A percentile compares a stretch with the other conserved stretches of the same genome.
Evolutionary conservation across 2,113 vertebrate species (phyloP).

Genomic region (Loxodonta africana): DNA sequence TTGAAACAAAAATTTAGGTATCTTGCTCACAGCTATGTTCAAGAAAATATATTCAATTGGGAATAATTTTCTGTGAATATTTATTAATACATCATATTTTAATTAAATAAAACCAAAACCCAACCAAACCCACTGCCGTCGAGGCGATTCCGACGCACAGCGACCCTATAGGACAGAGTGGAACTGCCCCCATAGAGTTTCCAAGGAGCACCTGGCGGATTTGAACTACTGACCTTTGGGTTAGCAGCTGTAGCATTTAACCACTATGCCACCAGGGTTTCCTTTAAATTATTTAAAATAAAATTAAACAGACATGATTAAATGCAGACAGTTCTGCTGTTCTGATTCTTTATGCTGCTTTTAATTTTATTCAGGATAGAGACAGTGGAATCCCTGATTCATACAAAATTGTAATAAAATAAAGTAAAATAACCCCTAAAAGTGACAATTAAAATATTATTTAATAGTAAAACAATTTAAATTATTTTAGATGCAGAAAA

Average conservation of each 20-base stretch:
- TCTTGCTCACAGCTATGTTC: neutral
- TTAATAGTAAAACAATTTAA: neutral
- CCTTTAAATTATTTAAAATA: too few species aligned
- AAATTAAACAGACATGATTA: neutral
- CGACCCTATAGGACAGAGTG: too few species aligned
- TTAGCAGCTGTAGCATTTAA: too few species aligned
- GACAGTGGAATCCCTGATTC: slow-evolving; percentile 25
- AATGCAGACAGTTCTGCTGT: neutral
- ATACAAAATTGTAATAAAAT: neutral
- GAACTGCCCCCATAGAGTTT: too few species aligned
- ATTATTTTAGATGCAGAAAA: neutral
- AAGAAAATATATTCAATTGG: neutral
- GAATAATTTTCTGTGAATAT: neutral
- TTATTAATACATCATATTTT: neutral
- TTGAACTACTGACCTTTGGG: too few species aligned
- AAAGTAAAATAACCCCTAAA: neutral
- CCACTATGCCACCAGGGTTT: too few species aligned
- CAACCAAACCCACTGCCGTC: too few species aligned
- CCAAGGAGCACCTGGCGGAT: too few species aligned
- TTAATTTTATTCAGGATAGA: slow-evolving; percentile 6
- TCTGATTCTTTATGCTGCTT: neutral
- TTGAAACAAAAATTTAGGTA: neutral
- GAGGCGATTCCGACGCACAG: too few species aligned
- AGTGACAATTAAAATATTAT: neutral
- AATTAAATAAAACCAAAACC: neutral